phyloP scores from a whole-genome alignment of 2,888 invertebrate genomes.

The Silvanus unidentatus region DNA sequence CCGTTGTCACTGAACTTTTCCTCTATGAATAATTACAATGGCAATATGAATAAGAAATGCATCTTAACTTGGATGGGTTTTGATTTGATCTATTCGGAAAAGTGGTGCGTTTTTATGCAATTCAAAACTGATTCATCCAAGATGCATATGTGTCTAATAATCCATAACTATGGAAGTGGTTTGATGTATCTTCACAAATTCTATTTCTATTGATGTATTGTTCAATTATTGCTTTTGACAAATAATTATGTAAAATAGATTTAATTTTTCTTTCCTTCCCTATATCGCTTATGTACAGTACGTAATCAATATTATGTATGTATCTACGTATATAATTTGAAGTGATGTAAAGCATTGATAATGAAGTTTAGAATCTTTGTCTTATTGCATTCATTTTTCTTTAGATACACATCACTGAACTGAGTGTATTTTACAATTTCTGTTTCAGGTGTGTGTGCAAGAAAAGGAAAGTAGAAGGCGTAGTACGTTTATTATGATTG shows the following conservation, averaged over 20 bases:
- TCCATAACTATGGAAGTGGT: too few species aligned
- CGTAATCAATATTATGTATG: not conserved
- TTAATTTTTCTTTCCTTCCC: slow-evolving; percentile 8
- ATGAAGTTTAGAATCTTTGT: slow-evolving; percentile 15
- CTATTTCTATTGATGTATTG: slow-evolving; percentile 12
- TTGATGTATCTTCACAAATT: slow-evolving; percentile 8
- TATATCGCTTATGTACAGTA: not conserved
- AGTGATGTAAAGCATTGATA: slow-evolving; percentile 19
- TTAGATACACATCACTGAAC: slow-evolving; percentile 14
- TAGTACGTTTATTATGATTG: slow-evolving; percentile 16
- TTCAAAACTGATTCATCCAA: too few species aligned
- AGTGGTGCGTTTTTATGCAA: too few species aligned
- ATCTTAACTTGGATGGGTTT: too few species aligned
- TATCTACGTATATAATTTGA: slow-evolving; percentile 12
- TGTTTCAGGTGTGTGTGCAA: slow-evolving; percentile 2
- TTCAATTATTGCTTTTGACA: slow-evolving; percentile 17
- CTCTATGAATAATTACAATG: too few species aligned
- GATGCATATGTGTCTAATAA: too few species aligned
- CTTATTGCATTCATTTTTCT: slow-evolving; percentile 19
- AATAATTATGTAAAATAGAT: slow-evolving; percentile 19
- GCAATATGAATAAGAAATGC: too few species aligned
- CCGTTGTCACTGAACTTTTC: too few species aligned
- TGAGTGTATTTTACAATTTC: slow-evolving; percentile 11
- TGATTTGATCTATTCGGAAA: too few species aligned
- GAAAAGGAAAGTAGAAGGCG: slow-evolving; percentile 7